Conservation (phyloP, 1,140 invertebrate genomes). For the Harlomillsia oculata region DNA sequence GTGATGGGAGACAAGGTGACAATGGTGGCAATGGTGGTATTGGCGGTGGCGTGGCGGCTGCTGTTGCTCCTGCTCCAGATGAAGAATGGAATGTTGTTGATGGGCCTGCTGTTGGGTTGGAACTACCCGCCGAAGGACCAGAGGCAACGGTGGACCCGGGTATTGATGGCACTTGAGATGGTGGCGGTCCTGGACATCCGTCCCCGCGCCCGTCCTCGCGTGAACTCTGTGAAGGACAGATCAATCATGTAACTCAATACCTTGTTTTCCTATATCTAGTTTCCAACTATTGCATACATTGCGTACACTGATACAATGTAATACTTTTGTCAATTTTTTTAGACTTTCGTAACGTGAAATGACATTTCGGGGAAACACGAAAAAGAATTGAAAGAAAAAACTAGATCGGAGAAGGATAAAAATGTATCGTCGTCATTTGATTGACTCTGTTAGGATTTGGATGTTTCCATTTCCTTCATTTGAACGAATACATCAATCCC, state of each 20-base stretch:
- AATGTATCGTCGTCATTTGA: too few relatives aligned
- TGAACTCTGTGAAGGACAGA: conserved; percentile 23
- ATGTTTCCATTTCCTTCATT: too few relatives aligned
- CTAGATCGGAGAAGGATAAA: too few relatives aligned
- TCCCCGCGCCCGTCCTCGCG: conserved; percentile 35
- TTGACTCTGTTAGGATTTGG: too few relatives aligned
- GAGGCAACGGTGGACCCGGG: neutral
- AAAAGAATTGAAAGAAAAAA: too few relatives aligned
- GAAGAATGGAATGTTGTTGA: neutral
- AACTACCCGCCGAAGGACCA: conserved; percentile 1
- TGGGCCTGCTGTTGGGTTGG: neutral
- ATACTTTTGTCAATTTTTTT: too few relatives aligned
- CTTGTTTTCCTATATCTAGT: too few relatives aligned
- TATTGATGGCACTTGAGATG: conserved; percentile 16
- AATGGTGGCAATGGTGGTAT: conserved; percentile 24
- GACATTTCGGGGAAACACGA: too few relatives aligned
- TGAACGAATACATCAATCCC: too few relatives aligned
- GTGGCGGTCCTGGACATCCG: conserved; percentile 25
- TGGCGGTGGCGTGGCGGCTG: conserved; percentile 8
- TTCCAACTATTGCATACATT: too few relatives aligned
- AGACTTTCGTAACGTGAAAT: too few relatives aligned
- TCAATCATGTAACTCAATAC: conserved; percentile 1
- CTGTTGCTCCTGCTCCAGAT: neutral
- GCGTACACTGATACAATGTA: too few relatives aligned
- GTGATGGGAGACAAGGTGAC: conserved; percentile 24